Evolutionary conservation across 2,797 vertebrate genomes (phyloP).

Genomic region (Halcyon chelicuti): DNA sequence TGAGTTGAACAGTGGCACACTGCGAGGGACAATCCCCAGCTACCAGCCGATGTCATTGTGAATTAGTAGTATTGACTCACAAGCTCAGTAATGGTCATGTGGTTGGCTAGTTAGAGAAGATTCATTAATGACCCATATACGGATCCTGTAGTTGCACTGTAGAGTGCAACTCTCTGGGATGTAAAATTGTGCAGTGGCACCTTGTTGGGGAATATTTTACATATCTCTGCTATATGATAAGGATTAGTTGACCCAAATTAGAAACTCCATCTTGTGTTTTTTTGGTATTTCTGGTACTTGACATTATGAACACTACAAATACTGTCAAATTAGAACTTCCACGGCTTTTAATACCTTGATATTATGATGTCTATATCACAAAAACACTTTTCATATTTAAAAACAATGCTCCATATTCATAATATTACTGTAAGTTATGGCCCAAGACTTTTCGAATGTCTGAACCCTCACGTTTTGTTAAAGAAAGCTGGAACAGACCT

Average conservation of each 20-base stretch:
- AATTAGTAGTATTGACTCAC: slow-evolving; percentile 20
- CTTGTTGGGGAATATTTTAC: not conserved
- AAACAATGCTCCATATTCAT: not conserved
- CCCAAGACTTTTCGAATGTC: not conserved
- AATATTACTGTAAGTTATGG: not conserved
- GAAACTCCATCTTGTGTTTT: not conserved
- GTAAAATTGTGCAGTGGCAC: not conserved
- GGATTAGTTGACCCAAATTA: not conserved
- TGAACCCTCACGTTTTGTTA: not conserved
- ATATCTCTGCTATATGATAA: not conserved
- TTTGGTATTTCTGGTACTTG: not conserved
- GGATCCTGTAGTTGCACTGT: not conserved
- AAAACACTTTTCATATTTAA: not conserved
- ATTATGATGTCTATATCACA: not conserved
- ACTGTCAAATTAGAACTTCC: not conserved
- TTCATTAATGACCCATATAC: slow-evolving; percentile 12
- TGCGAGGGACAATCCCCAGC: not conserved
- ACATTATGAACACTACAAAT: not conserved
- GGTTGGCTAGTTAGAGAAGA: not conserved
- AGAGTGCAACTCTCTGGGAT: not conserved
- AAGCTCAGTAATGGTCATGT: not conserved
- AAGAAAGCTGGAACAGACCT: not conserved
- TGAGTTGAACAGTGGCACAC: not conserved
- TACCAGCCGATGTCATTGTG: not conserved
- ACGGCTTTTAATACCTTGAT: not conserved